Base-by-base conservation (phyloP, 2,113 vertebrate genomes). In the Sakesphorus luctuosus region DNA sequence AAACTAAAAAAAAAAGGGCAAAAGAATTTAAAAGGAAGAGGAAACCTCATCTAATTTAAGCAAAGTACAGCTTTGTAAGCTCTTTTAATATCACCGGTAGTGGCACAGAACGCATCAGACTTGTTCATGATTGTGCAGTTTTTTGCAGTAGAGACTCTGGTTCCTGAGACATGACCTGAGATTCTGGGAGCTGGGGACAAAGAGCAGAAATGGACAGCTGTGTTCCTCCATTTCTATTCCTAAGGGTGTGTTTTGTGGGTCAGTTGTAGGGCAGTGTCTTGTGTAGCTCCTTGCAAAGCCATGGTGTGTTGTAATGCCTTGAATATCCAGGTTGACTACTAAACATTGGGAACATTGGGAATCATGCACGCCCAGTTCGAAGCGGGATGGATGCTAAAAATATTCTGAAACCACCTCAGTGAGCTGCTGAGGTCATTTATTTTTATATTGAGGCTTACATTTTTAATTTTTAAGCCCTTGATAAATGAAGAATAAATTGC, bases 341-440 rank as follows among this genome's bases (percentile, higher is more conserved):
- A 21, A 73, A 83, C 46, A 40, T 16, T 56, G 68, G 43, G 21
- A 33, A 38, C 35, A 1, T 28, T 26, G 36, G 18, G 36, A 89
- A 50, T 76, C 18, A 13, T 1, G 2, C 13, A 19, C 1, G 0
- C 56, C 63, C 19, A 46, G 10, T 36, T 24, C 0, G 0, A 73
- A 85, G 63, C 31, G 80, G 86, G 55, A 88, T 75, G 79, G 73
- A 85, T 86, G n/a, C 68, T 91, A 84, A 81, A 84, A 87, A 36
- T 76, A 25, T 75, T 88, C 35, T 49, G 65, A 92, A 93, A 87
- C 73, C 69, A 62, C 76, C 72, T 40, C 38, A 78, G 52, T 49
- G 73, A 87, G 28, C 56, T 78, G 73, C 82, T 84, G 80, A 94
- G 58, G 62, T 89, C 0, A 90, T 96, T 89, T 91, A 61, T 92